Percentiles rank a stretch among this genome's conserved stretches.
These are phyloP conservation scores for Talpa occidentalis DNA, from an alignment of 2,113 vertebrate genomes.

Conservation along the genomic window DNA sequence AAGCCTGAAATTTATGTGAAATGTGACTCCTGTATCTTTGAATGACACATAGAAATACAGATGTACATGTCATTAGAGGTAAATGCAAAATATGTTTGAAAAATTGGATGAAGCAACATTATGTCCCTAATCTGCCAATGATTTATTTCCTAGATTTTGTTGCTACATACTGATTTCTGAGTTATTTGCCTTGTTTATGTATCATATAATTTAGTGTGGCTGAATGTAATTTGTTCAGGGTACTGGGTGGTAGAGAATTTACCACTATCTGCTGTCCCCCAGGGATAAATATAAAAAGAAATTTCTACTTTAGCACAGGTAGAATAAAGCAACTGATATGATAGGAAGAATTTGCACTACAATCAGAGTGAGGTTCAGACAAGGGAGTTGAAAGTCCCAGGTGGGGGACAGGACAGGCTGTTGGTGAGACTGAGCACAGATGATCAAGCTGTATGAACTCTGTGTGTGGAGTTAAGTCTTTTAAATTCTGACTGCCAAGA, in stretches of 20 bases:
- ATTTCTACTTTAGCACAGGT: background rate
- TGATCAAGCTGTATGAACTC: background rate
- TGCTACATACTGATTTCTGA: background rate
- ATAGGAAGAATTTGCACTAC: background rate
- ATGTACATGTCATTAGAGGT: background rate
- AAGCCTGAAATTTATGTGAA: conserved; percentile 36
- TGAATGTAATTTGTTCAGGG: conserved; percentile 31
- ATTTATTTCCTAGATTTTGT: background rate
- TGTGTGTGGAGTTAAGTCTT: background rate
- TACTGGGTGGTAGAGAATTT: conserved; percentile 32
- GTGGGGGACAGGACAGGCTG: background rate
- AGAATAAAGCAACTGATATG: background rate
- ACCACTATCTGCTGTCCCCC: background rate
- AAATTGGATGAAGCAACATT: conserved; percentile 20
- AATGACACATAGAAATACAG: background rate
- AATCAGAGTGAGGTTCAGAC: background rate
- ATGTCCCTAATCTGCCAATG: background rate
- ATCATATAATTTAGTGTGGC: background rate
- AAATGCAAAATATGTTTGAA: conserved; percentile 28
- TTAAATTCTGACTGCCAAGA: background rate
- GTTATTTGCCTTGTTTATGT: background rate
- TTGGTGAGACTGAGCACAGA: background rate
- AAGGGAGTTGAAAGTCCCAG: background rate
- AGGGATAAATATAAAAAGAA: conserved; percentile 47
- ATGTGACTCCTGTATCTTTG: background rate